Conservation (phyloP, 2,888 invertebrate genomes). For the Cosmopolites sordidus region DNA sequence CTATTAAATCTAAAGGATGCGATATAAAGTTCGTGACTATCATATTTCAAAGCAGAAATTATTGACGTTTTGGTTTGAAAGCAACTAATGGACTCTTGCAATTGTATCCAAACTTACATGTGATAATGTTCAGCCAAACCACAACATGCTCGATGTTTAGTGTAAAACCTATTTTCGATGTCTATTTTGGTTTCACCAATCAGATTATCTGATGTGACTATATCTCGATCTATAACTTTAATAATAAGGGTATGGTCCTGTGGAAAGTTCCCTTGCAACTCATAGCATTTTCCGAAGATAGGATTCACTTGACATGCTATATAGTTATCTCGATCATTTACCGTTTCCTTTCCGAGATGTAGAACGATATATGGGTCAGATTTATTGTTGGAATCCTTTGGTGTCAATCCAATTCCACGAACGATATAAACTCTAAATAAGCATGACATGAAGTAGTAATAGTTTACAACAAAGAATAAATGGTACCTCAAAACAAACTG, state of each 20-base stretch:
- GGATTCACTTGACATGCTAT: constrained; percentile 74
- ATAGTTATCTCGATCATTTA: constrained; percentile 66
- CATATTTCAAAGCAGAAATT: no score
- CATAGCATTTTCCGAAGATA: constrained; percentile 75
- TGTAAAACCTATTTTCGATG: constrained; percentile 80
- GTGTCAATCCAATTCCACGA: constrained; percentile 65
- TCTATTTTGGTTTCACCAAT: constrained; percentile 84
- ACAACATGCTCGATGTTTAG: constrained; percentile 72
- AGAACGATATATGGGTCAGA: constrained; percentile 76
- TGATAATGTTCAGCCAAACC: constrained; percentile 70
- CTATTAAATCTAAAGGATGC: no score
- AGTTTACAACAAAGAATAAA: background rate
- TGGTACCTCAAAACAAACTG: constrained; percentile 59
- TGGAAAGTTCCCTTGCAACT: constrained; percentile 68
- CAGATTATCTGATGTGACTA: constrained; percentile 64
- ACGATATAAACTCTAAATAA: constrained; percentile 62
- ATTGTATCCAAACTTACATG: constrained; percentile 56
- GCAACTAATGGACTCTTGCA: no score
- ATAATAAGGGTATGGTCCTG: constrained; percentile 71
- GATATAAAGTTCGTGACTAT: no score
- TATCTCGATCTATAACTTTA: constrained; percentile 72
- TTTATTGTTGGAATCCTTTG: constrained; percentile 63
- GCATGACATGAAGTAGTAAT: background rate
- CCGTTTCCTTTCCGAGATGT: constrained; percentile 60
- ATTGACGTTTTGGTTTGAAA: no score